phyloP scores from a whole-genome alignment of 2,113 vertebrate genomes.

The Hemiprocne comata region DNA sequence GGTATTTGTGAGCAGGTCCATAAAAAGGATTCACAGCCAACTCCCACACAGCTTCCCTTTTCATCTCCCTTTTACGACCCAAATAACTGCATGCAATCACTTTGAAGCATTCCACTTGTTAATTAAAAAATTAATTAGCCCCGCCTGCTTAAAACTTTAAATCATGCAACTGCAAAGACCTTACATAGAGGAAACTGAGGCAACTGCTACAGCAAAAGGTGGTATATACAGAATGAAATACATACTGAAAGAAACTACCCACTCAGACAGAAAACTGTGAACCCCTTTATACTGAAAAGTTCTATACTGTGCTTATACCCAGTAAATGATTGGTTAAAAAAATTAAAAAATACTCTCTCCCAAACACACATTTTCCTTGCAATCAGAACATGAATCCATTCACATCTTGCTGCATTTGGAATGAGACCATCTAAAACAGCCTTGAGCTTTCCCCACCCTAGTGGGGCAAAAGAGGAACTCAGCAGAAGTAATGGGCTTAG shows the following conservation, averaged over 20 bases:
- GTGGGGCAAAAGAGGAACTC: neutral
- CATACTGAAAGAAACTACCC: neutral
- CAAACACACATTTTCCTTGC: neutral
- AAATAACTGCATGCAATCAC: neutral
- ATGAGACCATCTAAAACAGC: neutral
- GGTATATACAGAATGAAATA: neutral
- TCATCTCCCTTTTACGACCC: neutral
- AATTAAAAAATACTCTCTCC: neutral
- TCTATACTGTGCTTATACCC: neutral
- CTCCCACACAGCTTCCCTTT: neutral
- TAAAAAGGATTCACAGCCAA: neutral
- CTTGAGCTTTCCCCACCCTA: neutral
- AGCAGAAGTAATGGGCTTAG: neutral
- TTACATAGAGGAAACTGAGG: neutral
- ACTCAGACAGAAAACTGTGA: neutral
- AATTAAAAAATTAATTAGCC: neutral
- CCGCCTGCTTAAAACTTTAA: neutral
- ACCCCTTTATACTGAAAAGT: neutral
- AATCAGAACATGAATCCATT: neutral
- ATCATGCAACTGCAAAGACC: neutral
- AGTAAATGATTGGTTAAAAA: neutral
- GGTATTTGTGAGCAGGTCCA: neutral
- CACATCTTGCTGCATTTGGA: neutral
- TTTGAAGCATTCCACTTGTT: neutral
- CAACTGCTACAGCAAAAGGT: neutral